Base-by-base conservation (phyloP, 2,113 vertebrate genomes). In the Carassius carassius region DNA sequence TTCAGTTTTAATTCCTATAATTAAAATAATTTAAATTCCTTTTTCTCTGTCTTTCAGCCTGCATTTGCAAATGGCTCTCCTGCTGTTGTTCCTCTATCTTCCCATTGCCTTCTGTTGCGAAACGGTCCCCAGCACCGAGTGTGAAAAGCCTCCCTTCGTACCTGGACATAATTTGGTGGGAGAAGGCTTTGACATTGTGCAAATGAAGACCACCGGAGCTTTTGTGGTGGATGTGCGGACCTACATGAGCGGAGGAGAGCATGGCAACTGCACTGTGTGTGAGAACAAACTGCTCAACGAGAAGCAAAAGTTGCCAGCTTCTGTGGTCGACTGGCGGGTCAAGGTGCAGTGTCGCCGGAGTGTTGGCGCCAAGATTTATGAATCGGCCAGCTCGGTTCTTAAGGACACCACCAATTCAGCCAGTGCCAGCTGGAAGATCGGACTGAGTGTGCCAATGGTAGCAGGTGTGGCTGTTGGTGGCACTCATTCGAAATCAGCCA, bases 101-200 rank as follows among this genome's bases (percentile, higher is more conserved):
- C 79, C 56, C 73, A 25, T 77, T 62, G 44, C 81, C 83, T 25
- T 44, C 13, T 72, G 86, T 10, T 92, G 89, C 29, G 86, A 84
- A 7, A 62, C 21, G 2, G 32, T 35, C 47, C 83, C 78, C 9
- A 69, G 80, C 73, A 86, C 84, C 0, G 90, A 91, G 67, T 91
- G 91, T 12, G 63, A 87, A 25, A n/a, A 49, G 0, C 58, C 19
- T 19, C 81, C 70, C 2, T 88, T 65, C 0, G 87, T 90, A 0
- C 89, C 91, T 0, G 90, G 91, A 23, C 86, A 91, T 87, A 90
- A 90, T 72, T 87, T 91, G 67, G 89, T 73, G 5, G 91, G 90
- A 0, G 91, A 91, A 69, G 91, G 91, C 16, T 91, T 91, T 4
- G 44, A 91, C 2, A 73, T 92, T 17, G 85, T 91, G 23, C 86